Base-by-base conservation (phyloP, 2,797 vertebrate genomes). In the Dicrostonyx torquatus region DNA sequence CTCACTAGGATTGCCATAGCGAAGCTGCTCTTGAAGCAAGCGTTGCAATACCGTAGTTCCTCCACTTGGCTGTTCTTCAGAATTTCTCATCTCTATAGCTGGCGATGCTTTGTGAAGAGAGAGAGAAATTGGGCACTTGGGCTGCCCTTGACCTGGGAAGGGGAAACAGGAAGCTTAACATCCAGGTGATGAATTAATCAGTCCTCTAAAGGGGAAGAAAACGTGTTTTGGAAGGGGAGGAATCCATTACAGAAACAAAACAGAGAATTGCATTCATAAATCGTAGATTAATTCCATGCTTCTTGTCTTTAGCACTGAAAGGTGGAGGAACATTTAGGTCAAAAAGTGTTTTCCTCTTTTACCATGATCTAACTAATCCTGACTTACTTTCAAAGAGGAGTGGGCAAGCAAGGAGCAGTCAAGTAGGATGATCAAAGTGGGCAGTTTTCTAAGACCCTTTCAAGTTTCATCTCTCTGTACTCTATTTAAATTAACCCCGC, bases 11-110 rank as follows among this genome's bases (percentile, higher is more conserved):
- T 99, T 99, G 96, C 99, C 99, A 98, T 99, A 99, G 97, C 99
- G 98, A 98, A 99, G 99, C 98, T 99, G 99, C 98, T 99, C 99
- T 98, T 99, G 99, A 97, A 99, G 98, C 98, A 99, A 99, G 96
- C 99, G 99, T 97, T 99, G 99, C 96, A 99, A 98, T 95, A 99
- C 99, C 50, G 99, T 99, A 13, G 99, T 99, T 98, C 99, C 98
- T 64, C 99, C 98, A 20, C 96, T 97, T 87, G 96, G 97, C 97
- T 99, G 99, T 90, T 99, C 99, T 34, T 99, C 98, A 96, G 99
- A 98, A 80, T 99, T 98, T 99, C 99, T 99, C 99, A 99, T 99
- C 98, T 99, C 99, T 98, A 98, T 98, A 97, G 98, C 98, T 43
- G 96, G 95, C 86, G 98, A 98, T 97, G 97, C 98, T 98, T 98